phyloP scores from a whole-genome alignment of 2,113 vertebrate species.

The Ceyx margarethae region DNA sequence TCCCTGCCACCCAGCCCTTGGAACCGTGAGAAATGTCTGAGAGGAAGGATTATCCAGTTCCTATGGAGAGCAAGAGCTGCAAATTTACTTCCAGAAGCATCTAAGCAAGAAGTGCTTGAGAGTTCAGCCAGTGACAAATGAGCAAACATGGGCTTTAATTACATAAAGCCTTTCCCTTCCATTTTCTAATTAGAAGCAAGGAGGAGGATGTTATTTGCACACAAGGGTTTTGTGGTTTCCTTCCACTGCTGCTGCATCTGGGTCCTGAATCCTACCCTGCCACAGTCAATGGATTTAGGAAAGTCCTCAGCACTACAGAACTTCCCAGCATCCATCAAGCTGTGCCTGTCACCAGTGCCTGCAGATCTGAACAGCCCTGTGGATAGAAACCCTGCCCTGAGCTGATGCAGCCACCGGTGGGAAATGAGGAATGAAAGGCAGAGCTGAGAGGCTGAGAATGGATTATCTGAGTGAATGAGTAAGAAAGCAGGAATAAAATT shows the following conservation, averaged over 20 bases:
- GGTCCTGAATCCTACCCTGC: not conserved
- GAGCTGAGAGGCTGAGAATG: not conserved
- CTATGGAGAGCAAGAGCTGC: not conserved
- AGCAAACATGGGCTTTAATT: not conserved
- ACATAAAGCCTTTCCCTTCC: not conserved
- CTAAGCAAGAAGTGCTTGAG: not conserved
- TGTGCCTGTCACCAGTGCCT: not conserved
- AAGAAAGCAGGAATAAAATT: not conserved
- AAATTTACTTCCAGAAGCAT: not conserved
- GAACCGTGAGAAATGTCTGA: too few relatives aligned
- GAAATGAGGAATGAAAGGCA: not conserved
- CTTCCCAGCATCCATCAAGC: not conserved
- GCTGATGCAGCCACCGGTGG: not conserved
- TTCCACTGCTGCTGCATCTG: not conserved
- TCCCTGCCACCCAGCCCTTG: not conserved
- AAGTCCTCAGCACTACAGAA: not conserved
- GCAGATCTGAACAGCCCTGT: accelerated
- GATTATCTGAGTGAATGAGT: not conserved
- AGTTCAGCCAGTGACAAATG: not conserved
- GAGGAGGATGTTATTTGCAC: not conserved
- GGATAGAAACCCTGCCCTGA: not conserved
- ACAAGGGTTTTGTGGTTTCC: not conserved
- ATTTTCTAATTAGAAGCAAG: not conserved
- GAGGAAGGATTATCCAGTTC: not conserved
- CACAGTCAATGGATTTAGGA: not conserved